These are phyloP conservation scores for Maconellicoccus hirsutus DNA, from an alignment of 1,140 invertebrate species.

Conservation along the genomic window DNA sequence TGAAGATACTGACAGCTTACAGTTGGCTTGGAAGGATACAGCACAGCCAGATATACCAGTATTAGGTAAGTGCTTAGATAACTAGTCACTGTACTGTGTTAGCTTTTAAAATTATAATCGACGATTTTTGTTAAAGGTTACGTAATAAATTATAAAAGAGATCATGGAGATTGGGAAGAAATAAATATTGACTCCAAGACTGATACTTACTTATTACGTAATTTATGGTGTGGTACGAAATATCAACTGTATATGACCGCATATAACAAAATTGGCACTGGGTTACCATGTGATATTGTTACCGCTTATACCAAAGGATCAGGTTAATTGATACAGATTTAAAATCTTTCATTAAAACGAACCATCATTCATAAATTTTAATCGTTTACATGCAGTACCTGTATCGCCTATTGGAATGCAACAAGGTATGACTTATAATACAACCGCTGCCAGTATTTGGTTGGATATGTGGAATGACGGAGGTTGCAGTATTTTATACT, in stretches of 20 bases:
- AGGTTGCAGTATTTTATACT: constrained; percentile 77
- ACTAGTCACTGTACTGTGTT: no score
- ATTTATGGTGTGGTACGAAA: constrained; percentile 74
- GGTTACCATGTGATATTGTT: constrained; percentile 72
- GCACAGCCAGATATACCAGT: constrained; percentile 58
- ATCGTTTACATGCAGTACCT: constrained; percentile 42
- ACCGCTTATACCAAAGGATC: constrained; percentile 72
- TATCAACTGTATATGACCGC: constrained; percentile 81
- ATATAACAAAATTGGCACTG: constrained; percentile 77
- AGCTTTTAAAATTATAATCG: background rate
- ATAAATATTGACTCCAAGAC: constrained; percentile 64
- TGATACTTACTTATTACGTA: constrained; percentile 59
- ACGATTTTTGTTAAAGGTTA: constrained; percentile 44
- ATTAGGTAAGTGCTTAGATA: constrained; percentile 37
- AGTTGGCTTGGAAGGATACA: constrained; percentile 54
- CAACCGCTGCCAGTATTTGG: constrained; percentile 78
- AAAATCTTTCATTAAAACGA: background rate
- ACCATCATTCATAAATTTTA: background rate
- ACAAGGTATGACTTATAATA: constrained; percentile 74
- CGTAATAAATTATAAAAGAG: constrained; percentile 76
- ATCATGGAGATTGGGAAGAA: constrained; percentile 79
- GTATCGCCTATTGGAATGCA: constrained; percentile 62
- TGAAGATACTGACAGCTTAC: constrained; percentile 54
- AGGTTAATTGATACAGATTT: constrained; percentile 23
- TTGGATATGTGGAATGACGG: constrained; percentile 78